Evolutionary conservation across 2,888 invertebrate genomes (phyloP), one percentile per base, ranked within the genome.

Genomic region (Drosophila histrio): DNA sequence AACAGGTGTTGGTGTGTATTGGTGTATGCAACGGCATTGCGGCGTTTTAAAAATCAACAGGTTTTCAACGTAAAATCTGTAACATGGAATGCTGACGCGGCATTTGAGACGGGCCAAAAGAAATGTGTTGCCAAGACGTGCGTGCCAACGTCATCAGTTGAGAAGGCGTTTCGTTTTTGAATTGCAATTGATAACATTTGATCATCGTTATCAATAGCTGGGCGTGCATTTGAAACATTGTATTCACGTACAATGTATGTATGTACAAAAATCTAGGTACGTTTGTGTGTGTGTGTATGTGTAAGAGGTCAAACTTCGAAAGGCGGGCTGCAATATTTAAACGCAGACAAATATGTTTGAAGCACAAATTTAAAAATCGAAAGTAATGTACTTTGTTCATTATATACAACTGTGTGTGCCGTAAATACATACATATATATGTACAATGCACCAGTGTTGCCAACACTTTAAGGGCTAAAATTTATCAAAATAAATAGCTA

Each of bases 31-130:
- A 11, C 34, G 17, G 47, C 43, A 49, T 22, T 63, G 54, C 39
- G 44, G 63, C 71, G 15, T 43, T 59, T 59, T 21, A 38, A 52
- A 65, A 72, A 73, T 83, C 84, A 84, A 84, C 84, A 84, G 84
- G 84, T 84, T 80, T 75, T 63, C 54, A 60, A 69, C 53, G 41
- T 73, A 63, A 63, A 53, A 63, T 60, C 39, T 75, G 62, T 59
- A 61, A 54, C 59, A 67, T 47, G 39, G 17, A 67, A 58, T 74
- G 77, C 47, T 74, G 77, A 77, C 77, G 74, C 74, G 77, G 72
- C 73, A 71, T 65, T 63, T 71, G 30, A 26, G 41, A 39, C 38
- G 26, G 50, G 36, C 39, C 39, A 22, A 28, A 62, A 36, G 49
- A 46, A 53, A 34, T 41, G n/a, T 47, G 46, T 44, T 54, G 36